These are phyloP conservation scores for Neelides folsomi DNA, from an alignment of 2,888 invertebrate species.

Conservation along the genomic window DNA sequence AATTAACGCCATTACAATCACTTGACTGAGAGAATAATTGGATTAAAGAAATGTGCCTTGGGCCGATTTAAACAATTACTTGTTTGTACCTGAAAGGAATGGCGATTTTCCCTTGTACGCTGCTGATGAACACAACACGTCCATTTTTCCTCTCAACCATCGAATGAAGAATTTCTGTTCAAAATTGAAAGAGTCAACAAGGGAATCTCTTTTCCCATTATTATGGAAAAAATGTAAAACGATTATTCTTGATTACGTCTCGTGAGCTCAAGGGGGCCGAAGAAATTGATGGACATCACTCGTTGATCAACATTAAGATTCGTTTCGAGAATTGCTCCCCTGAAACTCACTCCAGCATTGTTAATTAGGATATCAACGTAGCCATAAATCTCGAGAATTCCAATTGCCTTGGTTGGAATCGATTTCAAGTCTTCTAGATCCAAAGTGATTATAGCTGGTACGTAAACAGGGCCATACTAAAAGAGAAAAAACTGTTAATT, in stretches of 20 bases:
- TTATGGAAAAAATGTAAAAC: background rate
- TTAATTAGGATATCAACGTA: conserved; percentile 79
- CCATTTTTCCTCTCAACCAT: conserved; percentile 67
- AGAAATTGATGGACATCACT: conserved; percentile 87
- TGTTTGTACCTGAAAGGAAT: conserved; percentile 55
- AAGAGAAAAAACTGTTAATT: conserved; percentile 18
- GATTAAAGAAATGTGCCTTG: conserved; percentile 5
- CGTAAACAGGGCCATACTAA: conserved; percentile 49
- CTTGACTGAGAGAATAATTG: background rate
- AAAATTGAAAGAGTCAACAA: background rate
- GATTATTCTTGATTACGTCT: conserved; percentile 51
- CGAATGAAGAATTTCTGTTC: conserved; percentile 59
- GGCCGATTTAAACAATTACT: background rate
- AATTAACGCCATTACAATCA: conserved; percentile 5
- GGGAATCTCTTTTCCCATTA: background rate
- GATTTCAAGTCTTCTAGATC: conserved; percentile 60
- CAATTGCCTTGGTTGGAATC: conserved; percentile 49
- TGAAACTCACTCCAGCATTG: conserved; percentile 75
- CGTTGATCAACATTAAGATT: conserved; percentile 65
- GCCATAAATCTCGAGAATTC: conserved; percentile 56
- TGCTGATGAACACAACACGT: conserved; percentile 75
- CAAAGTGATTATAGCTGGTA: conserved; percentile 58
- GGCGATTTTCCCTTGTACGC: conserved; percentile 82
- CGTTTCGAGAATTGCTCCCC: conserved; percentile 62
- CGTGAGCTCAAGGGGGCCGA: conserved; percentile 78